Base-by-base conservation (phyloP, 2,797 vertebrate species). In the Cyclopterus lumpus region DNA sequence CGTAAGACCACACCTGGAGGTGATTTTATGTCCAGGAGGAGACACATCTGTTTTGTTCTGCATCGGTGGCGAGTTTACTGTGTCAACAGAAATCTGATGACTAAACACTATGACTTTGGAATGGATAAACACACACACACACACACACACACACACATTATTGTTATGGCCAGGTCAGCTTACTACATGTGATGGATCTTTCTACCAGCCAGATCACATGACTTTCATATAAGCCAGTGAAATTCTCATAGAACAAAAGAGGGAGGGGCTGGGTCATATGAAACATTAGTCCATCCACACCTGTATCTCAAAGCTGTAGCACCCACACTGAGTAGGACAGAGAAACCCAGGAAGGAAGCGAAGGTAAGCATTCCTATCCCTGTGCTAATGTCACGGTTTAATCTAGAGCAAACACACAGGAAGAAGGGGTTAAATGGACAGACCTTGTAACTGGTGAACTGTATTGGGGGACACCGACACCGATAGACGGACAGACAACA, bases 61-160 rank as follows among this genome's bases (percentile, higher is more conserved):
- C 30, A 24, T 42, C 30, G 12, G 75, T 86, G 64, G 77, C 55
- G 84, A 78, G 91, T 93, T 89, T 92, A 90, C 79, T 59, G 62
- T 93, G 90, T 91, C 90, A 93, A 92, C 87, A 93, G 77, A 90
- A 88, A 90, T 88, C 54, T 88, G 91, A 90, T 91, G 90, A 93
- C 84, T 90, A 73, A 83, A 83, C 87, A 92, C 83, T 87, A 73
- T 76, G 75, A 75, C 57, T 71, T 66, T 28, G 80, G 63, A 77
- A 71, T 72, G 66, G 38, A 78, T 77, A 83, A 64, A 72, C 76
- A 72, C 71, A 64, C 67, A 22, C 54, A 55, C 18, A 38, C 30
- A 46, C 28, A 60, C 68, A 77, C 60, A 75, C 26, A 30, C 44
- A 71, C 48, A 62, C 66, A 66, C 64, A 61, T 57, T 73, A 30